phyloP scores from a whole-genome alignment of 2,797 vertebrate genomes.

The Chromobotia macracanthus region DNA sequence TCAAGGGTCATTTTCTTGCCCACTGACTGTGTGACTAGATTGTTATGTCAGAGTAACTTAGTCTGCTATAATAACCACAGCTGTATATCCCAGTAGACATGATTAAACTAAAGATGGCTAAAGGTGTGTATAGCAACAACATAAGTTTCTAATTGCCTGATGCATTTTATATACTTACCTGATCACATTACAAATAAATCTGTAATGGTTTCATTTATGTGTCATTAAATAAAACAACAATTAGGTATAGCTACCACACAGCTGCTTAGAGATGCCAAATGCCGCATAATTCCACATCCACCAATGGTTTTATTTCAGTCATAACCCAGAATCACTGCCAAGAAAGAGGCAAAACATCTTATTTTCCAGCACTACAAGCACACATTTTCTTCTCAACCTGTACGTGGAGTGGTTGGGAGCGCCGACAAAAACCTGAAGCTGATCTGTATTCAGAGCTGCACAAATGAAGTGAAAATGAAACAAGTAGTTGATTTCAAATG shows the following conservation, averaged over 20 bases:
- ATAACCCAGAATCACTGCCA: no score
- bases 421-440: conserved; percentile 14
- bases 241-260: conserved; percentile 10
- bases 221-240: neutral
- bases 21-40: conserved; percentile 17
- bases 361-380: conserved; percentile 16
- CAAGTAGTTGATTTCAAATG: conserved; percentile 25
- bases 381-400: conserved; percentile 34
- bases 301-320: no score
- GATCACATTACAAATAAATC: no score
- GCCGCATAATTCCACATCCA: neutral
- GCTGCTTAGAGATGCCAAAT: neutral
- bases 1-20: conserved; percentile 2
- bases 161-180: no score
- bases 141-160: no score
- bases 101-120: no score
- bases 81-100: no score
- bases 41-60: neutral
- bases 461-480: conserved; percentile 40
- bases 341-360: neutral
- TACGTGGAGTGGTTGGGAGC: neutral
- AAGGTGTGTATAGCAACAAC: no score
- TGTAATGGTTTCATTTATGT: no score
- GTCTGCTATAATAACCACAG: neutral
- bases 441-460: conserved; percentile 13